Conservation (phyloP, 2,888 invertebrate genomes). For the Plagodis dolabraria region DNA sequence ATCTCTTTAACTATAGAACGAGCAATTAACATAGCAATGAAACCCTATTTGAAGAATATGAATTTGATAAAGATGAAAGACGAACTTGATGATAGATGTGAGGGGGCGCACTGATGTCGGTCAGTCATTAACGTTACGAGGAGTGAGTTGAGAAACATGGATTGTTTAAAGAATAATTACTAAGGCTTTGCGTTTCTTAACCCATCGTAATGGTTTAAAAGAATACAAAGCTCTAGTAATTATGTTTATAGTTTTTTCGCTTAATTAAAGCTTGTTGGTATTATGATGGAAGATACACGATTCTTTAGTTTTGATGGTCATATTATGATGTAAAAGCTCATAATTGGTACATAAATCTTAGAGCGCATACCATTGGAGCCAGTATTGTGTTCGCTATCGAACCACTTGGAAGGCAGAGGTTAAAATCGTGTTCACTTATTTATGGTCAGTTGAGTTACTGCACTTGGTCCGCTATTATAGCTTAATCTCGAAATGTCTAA, state of each 20-base stretch:
- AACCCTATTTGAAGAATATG: conserved; percentile 31
- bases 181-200: conserved; percentile 23
- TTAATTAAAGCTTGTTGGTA: conserved; percentile 19
- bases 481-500: conserved; percentile 22
- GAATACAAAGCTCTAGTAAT: no score
- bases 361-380: conserved; percentile 2
- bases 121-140: conserved; percentile 31
- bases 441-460: conserved; percentile 14
- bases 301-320: conserved; percentile 16
- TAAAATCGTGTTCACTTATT: conserved; percentile 36
- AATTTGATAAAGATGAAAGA: conserved; percentile 5
- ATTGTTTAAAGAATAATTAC: conserved; percentile 28
- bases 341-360: conserved; percentile 23
- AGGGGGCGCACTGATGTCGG: conserved; percentile 29
- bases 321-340: conserved; percentile 9
- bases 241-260: conserved; percentile 26
- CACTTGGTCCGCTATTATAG: conserved; percentile 14
- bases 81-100: conserved; percentile 23
- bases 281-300: conserved; percentile 18
- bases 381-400: conserved; percentile 12
- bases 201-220: conserved; percentile 1
- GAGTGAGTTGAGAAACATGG: conserved; percentile 21
- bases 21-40: conserved; percentile 32
- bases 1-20: conserved; percentile 12
- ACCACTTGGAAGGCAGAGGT: conserved; percentile 31